Base-by-base conservation (phyloP, 2,113 vertebrate species). In the Varanus salvator region DNA sequence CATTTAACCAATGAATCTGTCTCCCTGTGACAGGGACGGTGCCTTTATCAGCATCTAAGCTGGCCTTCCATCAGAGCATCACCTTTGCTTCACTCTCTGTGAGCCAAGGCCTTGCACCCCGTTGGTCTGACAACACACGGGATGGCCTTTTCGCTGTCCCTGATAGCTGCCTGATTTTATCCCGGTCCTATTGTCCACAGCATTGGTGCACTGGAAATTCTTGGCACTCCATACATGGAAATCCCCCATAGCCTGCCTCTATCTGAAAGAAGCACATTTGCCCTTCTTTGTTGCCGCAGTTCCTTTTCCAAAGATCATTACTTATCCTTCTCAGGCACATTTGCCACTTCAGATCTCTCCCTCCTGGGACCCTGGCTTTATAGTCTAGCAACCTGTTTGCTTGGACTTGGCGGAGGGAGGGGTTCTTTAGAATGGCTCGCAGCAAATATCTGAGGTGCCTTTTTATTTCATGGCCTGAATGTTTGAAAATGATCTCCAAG, bases 381-480 rank as follows among this genome's bases (percentile, higher is more conserved):
- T 66, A 92, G 94, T 4, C 0, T 54, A 93, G 54, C 91, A 95
- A 96, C 93, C 89, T 96, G 93, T 96, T 96, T 91, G 54, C 82
- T 89, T 93, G 93, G 91, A 57, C 52, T 87, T 29, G 48, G 84
- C 3, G 14, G 34, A 38, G 15, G 60, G 38, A 44, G 38, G 44
- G 85, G 2, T 85, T 50, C 3, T 50, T 27, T 57, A 77, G 29
- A 66, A 89, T 48, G 29, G 69, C 69, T 72, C 66, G 77, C 74
- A n/a, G 64, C 1, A 8, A 75, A 87, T 93, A 91, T 89, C 48
- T 23, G 38, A 25, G 57, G 38, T 17, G 6, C 21, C 27, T 57
- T 81, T 60, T 60, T 92, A 91, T 91, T 92, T 91, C 77, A 90
- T 89, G 80, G 86, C 88, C 82, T 92, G 78, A 74, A 50, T 80